Percentiles rank a stretch among this genome's conserved stretches.
Conservation (phyloP, 2,113 vertebrate genomes). For the Corydoras sp. region DNA sequence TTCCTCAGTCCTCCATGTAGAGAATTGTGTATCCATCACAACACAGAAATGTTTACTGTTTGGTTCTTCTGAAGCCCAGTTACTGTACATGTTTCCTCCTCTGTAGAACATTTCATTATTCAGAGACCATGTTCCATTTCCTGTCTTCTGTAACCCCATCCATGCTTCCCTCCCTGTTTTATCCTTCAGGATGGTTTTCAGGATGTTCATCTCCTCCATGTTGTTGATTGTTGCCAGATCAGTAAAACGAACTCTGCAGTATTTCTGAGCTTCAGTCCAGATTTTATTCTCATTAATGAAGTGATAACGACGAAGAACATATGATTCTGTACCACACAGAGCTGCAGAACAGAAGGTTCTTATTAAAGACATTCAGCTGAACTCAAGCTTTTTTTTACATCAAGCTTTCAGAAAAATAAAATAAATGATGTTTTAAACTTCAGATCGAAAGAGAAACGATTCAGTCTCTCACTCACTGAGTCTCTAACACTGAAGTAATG, state of each 20-base stretch:
- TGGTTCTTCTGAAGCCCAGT: conserved; percentile 2
- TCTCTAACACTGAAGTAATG: no score
- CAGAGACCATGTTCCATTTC: conserved; percentile 6
- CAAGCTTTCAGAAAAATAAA: no score
- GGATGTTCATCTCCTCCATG: conserved; percentile 14
- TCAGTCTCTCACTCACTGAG: no score
- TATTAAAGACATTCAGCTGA: no score
- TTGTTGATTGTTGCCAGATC: conserved; percentile 8
- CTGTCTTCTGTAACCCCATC: conserved; percentile 6
- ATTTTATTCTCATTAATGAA: conserved; percentile 13
- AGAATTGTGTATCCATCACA: accelerated
- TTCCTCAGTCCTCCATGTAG: neutral
- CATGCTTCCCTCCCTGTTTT: neutral
- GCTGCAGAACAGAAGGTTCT: no score
- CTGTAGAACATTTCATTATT: neutral
- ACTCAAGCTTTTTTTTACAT: no score
- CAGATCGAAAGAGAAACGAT: neutral
- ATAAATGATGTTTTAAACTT: neutral
- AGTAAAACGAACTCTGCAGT: neutral
- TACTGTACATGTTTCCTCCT: neutral
- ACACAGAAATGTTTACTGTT: neutral
- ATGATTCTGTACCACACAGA: neutral
- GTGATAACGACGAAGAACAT: no score
- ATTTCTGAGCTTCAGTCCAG: conserved; percentile 17
- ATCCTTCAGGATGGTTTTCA: neutral